Conservation (phyloP, 2,797 vertebrate species). For the Rhabdomys pumilio region DNA sequence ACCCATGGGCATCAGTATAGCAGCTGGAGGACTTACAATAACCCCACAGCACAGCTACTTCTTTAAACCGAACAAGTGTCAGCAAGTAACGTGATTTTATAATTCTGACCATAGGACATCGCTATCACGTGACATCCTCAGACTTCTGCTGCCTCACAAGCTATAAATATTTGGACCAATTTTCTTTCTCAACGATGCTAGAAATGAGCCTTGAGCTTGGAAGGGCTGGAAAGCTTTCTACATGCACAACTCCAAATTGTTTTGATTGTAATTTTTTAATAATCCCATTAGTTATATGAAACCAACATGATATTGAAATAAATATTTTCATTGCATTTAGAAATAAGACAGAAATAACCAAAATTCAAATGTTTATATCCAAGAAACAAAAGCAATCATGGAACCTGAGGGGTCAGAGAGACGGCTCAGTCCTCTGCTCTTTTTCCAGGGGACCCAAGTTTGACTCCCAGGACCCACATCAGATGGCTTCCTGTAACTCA, state of each 20-base stretch:
- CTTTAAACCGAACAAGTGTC: slow-evolving; percentile 57
- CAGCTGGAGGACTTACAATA: slow-evolving; percentile 20
- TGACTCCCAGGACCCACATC: not conserved
- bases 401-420: not conserved
- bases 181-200: slow-evolving; percentile 20
- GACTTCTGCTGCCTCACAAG: not conserved
- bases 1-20: slow-evolving; percentile 3
- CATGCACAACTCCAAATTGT: not conserved
- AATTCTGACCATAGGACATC: slow-evolving; percentile 52
- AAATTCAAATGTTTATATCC: slow-evolving; percentile 6
- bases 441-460: not conserved
- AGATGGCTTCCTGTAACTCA: not conserved
- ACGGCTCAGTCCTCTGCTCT: not conserved
- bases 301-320: not conserved
- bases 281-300: slow-evolving; percentile 18
- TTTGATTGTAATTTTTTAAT: slow-evolving; percentile 46
- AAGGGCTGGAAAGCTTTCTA: slow-evolving; percentile 14
- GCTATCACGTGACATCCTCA: slow-evolving; percentile 21
- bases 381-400: slow-evolving; percentile 32
- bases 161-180: slow-evolving; percentile 70
- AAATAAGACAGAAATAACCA: slow-evolving; percentile 27
- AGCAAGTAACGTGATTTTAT: slow-evolving; percentile 49
- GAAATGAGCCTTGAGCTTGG: slow-evolving; percentile 23
- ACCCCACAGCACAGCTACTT: slow-evolving; percentile 41
- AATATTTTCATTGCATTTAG: slow-evolving; percentile 9